Conservation (phyloP, 2,797 vertebrate species). For the Morus bassanus region DNA sequence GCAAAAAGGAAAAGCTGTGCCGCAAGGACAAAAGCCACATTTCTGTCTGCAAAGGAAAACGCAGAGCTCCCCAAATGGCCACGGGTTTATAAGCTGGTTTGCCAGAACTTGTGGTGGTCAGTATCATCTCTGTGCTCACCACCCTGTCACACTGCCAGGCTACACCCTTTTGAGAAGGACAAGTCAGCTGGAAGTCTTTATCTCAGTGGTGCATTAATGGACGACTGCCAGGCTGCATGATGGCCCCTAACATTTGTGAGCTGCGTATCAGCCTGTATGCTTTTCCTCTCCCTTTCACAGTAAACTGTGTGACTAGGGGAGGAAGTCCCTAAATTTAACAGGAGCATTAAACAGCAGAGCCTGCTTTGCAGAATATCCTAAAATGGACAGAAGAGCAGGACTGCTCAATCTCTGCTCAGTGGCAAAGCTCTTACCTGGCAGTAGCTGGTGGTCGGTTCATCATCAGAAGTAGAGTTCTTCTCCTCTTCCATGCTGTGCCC, state of each 20-base stretch:
- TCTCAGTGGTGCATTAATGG: neutral
- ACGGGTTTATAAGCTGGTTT: neutral
- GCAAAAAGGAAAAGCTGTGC: neutral
- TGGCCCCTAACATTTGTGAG: neutral
- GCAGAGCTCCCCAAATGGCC: neutral
- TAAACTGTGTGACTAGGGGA: neutral
- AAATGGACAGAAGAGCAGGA: slow-evolving; percentile 17
- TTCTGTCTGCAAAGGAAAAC: neutral
- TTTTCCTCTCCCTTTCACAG: neutral
- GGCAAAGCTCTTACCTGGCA: slow-evolving; percentile 73
- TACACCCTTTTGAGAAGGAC: neutral
- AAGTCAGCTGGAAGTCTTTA: neutral
- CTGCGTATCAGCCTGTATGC: neutral
- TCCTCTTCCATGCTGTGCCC: slow-evolving; percentile 63
- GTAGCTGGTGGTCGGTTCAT: slow-evolving; percentile 74
- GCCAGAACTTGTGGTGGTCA: neutral
- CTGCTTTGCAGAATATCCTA: neutral
- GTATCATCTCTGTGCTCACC: neutral
- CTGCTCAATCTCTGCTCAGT: neutral
- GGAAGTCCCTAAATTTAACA: neutral
- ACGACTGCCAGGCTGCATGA: neutral
- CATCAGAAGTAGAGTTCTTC: slow-evolving; percentile 64
- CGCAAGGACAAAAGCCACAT: neutral
- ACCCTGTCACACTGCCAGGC: neutral
- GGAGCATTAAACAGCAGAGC: neutral